Percentiles rank a stretch among this genome's conserved stretches.
Conservation (phyloP, 2,888 invertebrate species). For the Leptinotarsa rubiginosa region DNA sequence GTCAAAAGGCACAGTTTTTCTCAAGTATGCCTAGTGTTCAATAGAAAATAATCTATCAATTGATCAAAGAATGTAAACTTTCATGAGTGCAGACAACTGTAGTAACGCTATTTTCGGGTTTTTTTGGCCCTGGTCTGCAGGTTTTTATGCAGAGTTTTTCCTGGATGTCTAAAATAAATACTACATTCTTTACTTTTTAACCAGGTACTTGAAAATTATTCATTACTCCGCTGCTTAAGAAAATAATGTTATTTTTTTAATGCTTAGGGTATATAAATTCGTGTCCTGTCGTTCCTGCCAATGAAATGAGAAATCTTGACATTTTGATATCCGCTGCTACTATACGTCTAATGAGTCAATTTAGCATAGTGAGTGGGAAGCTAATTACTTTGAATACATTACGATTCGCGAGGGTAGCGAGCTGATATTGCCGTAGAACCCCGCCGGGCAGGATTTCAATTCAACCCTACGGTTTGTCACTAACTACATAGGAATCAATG, state of each 20-base stretch:
- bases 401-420: constrained; percentile 11
- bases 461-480: constrained; percentile 30
- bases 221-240: no score
- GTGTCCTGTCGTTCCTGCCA: not conserved
- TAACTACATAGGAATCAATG: constrained; percentile 24
- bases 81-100: no score
- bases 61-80: no score
- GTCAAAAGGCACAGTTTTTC: no score
- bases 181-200: no score
- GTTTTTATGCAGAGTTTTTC: no score
- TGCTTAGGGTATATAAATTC: not conserved
- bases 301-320: not conserved
- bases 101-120: no score
- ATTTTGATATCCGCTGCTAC: constrained; percentile 6
- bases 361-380: constrained; percentile 36
- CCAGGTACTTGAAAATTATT: no score
- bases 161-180: no score
- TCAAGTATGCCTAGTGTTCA: no score
- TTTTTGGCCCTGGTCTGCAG: no score
- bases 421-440: constrained; percentile 40
- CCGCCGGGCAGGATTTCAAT: constrained; percentile 39
- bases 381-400: constrained; percentile 39
- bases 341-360: constrained; percentile 30
- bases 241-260: not conserved
- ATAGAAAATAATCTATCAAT: no score